Evolutionary conservation across 2,797 vertebrate genomes (phyloP).

Genomic region (Ctenosaura bakeri): DNA sequence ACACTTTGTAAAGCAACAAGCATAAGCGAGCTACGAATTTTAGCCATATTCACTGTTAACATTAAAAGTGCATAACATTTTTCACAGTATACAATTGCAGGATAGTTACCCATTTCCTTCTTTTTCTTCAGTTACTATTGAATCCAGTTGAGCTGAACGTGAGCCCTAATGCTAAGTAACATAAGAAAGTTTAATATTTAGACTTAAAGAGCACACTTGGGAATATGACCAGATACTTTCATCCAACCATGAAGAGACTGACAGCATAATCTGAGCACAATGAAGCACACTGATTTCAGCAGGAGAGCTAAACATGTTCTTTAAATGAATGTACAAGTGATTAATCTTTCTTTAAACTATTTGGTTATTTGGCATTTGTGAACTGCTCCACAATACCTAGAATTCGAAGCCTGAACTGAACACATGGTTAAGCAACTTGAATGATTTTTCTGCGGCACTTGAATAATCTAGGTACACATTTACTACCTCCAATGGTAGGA

Average conservation of each 20-base stretch:
- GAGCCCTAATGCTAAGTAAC: slow-evolving; percentile 57
- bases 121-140: slow-evolving; percentile 59
- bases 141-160: slow-evolving; percentile 60
- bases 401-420: neutral
- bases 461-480: neutral
- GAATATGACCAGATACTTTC: slow-evolving; percentile 29
- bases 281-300: neutral
- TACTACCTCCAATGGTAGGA: neutral
- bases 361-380: slow-evolving; percentile 7
- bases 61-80: slow-evolving; percentile 73
- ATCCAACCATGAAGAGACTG: slow-evolving; percentile 45
- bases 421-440: neutral
- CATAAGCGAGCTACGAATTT: slow-evolving; percentile 75
- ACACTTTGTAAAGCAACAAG: slow-evolving; percentile 75
- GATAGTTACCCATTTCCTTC: slow-evolving; percentile 62
- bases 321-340: slow-evolving; percentile 9
- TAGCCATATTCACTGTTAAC: slow-evolving; percentile 61
- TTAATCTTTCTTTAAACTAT: neutral
- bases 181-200: slow-evolving; percentile 43
- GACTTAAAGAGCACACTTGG: slow-evolving; percentile 28
- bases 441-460: neutral
- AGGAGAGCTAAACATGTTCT: neutral
- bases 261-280: slow-evolving; percentile 2
- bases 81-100: slow-evolving; percentile 74
- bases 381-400: neutral